Percentiles rank a stretch among this genome's conserved stretches.
Conservation (phyloP, 2,888 invertebrate genomes). For the Griposia aprilina region DNA sequence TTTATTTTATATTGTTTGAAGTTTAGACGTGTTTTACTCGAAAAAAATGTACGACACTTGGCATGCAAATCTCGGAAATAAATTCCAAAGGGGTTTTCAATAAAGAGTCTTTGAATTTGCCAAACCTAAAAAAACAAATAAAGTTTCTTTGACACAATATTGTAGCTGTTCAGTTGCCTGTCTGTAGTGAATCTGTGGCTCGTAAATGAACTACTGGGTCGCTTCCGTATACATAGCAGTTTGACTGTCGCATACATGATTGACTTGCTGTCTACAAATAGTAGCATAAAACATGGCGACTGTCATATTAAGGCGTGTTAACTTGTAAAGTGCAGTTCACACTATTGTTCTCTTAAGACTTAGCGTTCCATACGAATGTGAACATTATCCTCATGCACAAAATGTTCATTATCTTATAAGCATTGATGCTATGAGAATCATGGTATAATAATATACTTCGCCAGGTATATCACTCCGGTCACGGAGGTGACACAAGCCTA, state of each 20-base stretch:
- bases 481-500: too few relatives aligned
- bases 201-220: slow-evolving; percentile 4
- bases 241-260: slow-evolving; percentile 49
- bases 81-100: too few relatives aligned
- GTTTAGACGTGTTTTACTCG: too few relatives aligned
- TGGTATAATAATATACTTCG: too few relatives aligned
- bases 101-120: too few relatives aligned
- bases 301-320: background rate
- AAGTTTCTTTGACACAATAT: too few relatives aligned
- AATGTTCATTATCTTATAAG: background rate
- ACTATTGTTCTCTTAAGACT: background rate
- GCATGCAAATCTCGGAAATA: too few relatives aligned
- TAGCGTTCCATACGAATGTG: background rate
- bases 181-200: slow-evolving; percentile 1
- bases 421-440: background rate
- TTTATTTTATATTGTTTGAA: too few relatives aligned
- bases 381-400: background rate
- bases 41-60: too few relatives aligned
- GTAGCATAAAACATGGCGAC: slow-evolving; percentile 24
- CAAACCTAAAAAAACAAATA: too few relatives aligned
- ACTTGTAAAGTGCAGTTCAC: background rate
- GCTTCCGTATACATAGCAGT: slow-evolving; percentile 45
- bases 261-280: background rate
- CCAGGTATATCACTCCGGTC: too few relatives aligned
- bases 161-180: background rate